Conservation (phyloP, 2,113 vertebrate species). For the rat (Rattus norvegicus) region DNA sequence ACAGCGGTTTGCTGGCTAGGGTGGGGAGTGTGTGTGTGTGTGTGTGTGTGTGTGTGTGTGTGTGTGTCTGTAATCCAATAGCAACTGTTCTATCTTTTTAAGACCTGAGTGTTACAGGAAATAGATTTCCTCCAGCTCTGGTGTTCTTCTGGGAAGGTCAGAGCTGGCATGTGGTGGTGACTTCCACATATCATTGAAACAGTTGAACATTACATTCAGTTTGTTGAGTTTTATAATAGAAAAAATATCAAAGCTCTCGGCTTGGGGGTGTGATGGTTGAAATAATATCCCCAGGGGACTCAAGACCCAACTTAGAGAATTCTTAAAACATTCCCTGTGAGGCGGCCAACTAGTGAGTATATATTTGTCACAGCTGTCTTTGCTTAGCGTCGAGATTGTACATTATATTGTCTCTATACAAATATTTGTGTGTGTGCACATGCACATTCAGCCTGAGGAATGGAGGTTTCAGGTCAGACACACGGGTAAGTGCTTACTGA, state of each 20-base stretch:
- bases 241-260: slow-evolving; percentile 38
- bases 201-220: slow-evolving; percentile 3
- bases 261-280: slow-evolving; percentile 41
- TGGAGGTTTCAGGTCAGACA: slow-evolving; percentile 25
- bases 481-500: neutral
- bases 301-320: neutral
- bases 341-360: neutral
- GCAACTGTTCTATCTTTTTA: slow-evolving; percentile 2
- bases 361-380: neutral
- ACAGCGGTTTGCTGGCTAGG: neutral
- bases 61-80: neutral
- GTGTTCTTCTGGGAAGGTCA: slow-evolving; percentile 29
- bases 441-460: neutral
- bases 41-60: neutral
- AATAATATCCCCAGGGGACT: slow-evolving; percentile 42
- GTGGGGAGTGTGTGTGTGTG: neutral
- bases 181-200: neutral
- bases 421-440: neutral
- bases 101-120: neutral
- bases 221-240: slow-evolving; percentile 40
- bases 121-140: neutral
- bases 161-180: neutral
- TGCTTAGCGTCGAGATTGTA: slow-evolving; percentile 4
- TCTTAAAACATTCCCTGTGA: slow-evolving; percentile 48
- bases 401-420: neutral